Base-by-base conservation (phyloP, 2,888 invertebrate species). In the Drosophila conformis region DNA sequence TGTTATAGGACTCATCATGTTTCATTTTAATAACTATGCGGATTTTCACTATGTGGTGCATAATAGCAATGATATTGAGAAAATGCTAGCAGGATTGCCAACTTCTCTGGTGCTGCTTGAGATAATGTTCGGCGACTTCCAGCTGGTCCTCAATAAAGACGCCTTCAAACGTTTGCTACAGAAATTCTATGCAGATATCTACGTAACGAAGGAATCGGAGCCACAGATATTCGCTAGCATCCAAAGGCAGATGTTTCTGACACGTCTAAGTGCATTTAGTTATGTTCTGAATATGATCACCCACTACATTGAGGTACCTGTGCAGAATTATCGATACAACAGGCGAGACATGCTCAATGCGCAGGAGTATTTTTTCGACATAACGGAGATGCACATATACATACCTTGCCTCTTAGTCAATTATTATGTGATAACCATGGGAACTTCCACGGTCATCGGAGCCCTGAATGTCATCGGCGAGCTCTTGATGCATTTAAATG, bases 401-500 rank as follows among this genome's bases (percentile, higher is more conserved):
- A 49, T 85, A 1, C 82, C 91, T 0, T 69, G 89, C 8, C 64
- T 92, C n/a, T 2, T 69, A 0, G 60, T 78, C 11, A 78, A 80
- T 4, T 66, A 83, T 8, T 91, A 89, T 85, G 75, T 84, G 36
- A 89, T 91, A 18, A 21, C 81, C 1, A 71, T 83, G 7, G 86
- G 91, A 1, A 83, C 82, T 15, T 80, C 82, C 8, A 83, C 83
- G 53, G 59, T 92, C 1, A 77, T 89, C 2, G 91, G 87, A 5
- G 91, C 91, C 27, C 73, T 91, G 0, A 92, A 90, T 82, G 63
- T 91, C 2, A 51, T 92, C 64, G 90, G 90, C n/a, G 90, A 79
- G 58, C 61, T 89, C n/a, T 87, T 92, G 60, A 73, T 91, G 75
- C 91, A 92, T 57, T 73, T 92, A 25, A 92, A 92, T 76, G 87